Evolutionary conservation across 2,888 invertebrate genomes (phyloP).

Genomic region (Tipula confusa): DNA sequence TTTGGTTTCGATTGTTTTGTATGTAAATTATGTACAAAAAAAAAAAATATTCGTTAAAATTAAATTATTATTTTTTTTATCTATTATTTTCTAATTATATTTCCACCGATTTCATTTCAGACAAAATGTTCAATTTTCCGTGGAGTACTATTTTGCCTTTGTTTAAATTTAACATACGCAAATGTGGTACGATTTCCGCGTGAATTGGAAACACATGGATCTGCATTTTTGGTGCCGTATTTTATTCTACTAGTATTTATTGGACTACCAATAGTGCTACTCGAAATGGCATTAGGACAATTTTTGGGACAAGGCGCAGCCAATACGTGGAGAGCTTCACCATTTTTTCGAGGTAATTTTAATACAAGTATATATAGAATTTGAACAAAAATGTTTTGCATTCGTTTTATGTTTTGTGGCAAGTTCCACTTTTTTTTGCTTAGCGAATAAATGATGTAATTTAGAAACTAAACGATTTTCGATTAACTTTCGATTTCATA

Average conservation of each 20-base stretch:
- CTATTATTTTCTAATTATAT: constrained; percentile 32
- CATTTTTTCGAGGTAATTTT: constrained; percentile 51
- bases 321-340: constrained; percentile 49
- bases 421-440: no score
- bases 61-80: not conserved
- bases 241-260: constrained; percentile 48
- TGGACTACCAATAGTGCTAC: constrained; percentile 48
- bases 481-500: no score
- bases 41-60: not conserved
- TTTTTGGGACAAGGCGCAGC: constrained; percentile 51
- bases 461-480: no score
- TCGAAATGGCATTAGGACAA: constrained; percentile 50
- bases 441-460: no score
- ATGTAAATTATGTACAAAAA: not conserved
- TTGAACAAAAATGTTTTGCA: no score
- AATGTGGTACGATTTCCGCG: constrained; percentile 51
- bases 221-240: constrained; percentile 49
- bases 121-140: constrained; percentile 51
- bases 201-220: constrained; percentile 48
- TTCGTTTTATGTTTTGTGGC: no score
- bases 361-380: no score
- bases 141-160: constrained; percentile 49
- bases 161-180: constrained; percentile 49
- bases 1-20: not conserved
- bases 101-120: constrained; percentile 41